These are phyloP conservation scores for Tauraco erythrolophus DNA, from an alignment of 2,113 vertebrate species.

Conservation along the genomic window DNA sequence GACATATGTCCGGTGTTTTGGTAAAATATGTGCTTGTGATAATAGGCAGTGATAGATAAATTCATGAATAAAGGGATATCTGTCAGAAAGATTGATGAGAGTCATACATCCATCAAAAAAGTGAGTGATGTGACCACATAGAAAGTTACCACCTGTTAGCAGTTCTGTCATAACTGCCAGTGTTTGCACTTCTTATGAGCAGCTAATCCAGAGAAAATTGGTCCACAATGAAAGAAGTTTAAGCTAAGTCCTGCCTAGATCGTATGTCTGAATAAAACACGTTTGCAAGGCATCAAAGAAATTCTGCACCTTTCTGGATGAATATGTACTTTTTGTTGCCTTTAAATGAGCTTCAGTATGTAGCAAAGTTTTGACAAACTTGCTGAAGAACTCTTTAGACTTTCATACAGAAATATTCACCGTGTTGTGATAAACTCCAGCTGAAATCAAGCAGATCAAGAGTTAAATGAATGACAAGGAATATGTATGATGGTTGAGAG, in stretches of 20 bases:
- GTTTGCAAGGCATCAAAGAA: background rate
- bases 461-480: background rate
- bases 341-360: background rate
- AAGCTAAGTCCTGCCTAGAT: background rate
- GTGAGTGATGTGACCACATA: background rate
- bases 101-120: background rate
- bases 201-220: background rate
- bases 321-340: background rate
- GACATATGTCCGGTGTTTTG: background rate
- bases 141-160: background rate
- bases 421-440: background rate
- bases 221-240: background rate
- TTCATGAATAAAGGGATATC: background rate
- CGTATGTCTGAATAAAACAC: background rate
- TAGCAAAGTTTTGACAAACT: background rate
- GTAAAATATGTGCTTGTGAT: background rate
- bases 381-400: background rate
- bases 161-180: background rate
- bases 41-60: background rate
- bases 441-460: background rate
- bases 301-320: background rate
- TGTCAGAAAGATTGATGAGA: background rate
- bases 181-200: background rate
- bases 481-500: rapidly evolving
- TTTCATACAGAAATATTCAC: background rate